A percentile compares a stretch with the other conserved stretches of the same genome.
phyloP scores from a whole-genome alignment of 2,888 invertebrate species.

The Salticus scenicus region DNA sequence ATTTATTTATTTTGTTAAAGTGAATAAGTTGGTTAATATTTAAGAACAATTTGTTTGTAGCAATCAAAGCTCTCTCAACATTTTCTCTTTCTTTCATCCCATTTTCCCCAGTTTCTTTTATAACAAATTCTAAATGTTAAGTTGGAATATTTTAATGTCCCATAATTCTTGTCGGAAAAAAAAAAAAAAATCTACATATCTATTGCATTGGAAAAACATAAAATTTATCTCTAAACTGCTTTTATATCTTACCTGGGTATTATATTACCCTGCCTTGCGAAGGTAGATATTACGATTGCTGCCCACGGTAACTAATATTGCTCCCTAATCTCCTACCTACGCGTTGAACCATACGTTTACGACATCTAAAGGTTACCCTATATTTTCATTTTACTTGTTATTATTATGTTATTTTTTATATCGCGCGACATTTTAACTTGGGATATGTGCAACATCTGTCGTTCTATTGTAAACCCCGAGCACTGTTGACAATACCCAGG shows the following conservation, averaged over 20 bases:
- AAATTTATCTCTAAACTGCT: not conserved
- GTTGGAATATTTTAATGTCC: too few relatives aligned
- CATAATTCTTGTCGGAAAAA: too few relatives aligned
- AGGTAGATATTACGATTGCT: not conserved
- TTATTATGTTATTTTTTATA: constrained; percentile 8
- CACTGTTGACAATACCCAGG: constrained; percentile 11
- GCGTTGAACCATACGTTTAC: not conserved
- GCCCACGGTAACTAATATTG: not conserved
- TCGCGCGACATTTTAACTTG: constrained; percentile 16
- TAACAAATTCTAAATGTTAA: too few relatives aligned
- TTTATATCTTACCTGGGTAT: not conserved
- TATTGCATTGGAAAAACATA: not conserved
- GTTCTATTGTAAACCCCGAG: constrained; percentile 30
- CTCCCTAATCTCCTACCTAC: not conserved
- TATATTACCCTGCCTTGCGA: not conserved
- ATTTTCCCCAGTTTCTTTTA: too few relatives aligned
- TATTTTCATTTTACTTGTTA: constrained; percentile 2
- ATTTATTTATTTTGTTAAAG: too few relatives aligned
- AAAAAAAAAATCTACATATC: not conserved
- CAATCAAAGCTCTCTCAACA: too few relatives aligned
- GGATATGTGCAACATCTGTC: constrained; percentile 56
- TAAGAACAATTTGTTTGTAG: too few relatives aligned
- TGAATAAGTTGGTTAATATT: too few relatives aligned
- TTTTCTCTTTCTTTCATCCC: too few relatives aligned
- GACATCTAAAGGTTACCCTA: constrained; percentile 2